Percentiles rank a stretch among this genome's conserved stretches.
phyloP scores from a whole-genome alignment of 1,140 invertebrate species.

The Drosophila takahashii region DNA sequence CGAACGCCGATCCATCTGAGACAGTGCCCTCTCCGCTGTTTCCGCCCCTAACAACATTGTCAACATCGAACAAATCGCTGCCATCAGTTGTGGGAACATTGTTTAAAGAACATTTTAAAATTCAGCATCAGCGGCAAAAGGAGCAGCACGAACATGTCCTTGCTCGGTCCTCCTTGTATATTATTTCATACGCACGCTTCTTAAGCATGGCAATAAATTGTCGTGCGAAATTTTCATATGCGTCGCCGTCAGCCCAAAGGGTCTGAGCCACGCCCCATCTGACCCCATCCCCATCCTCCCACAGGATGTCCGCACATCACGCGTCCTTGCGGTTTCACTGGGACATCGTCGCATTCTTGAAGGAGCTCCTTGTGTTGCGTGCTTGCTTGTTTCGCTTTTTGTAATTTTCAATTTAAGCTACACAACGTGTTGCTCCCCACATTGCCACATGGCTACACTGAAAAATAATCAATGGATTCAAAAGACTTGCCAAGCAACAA shows the following conservation, averaged over 20 bases:
- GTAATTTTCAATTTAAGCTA: conserved; percentile 80
- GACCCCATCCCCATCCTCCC: conserved; percentile 4
- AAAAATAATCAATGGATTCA: background rate
- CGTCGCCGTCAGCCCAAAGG: conserved; percentile 45
- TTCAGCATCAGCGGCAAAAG: conserved; percentile 60
- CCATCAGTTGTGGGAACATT: conserved; percentile 71
- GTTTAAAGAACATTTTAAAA: conserved; percentile 81
- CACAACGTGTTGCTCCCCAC: conserved; percentile 78
- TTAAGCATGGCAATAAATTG: conserved; percentile 80
- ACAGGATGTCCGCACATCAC: conserved; percentile 48
- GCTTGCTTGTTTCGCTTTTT: conserved; percentile 55
- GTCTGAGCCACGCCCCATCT: conserved; percentile 44
- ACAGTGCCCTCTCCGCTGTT: background rate
- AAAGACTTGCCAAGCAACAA: background rate
- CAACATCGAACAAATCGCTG: conserved; percentile 71
- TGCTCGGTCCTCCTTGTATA: conserved; percentile 48
- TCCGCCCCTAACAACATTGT: conserved; percentile 43
- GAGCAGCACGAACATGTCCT: conserved; percentile 32
- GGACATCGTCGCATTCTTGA: conserved; percentile 58
- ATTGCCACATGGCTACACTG: conserved; percentile 19
- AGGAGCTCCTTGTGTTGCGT: conserved; percentile 41
- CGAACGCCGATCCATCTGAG: background rate
- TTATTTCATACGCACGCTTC: conserved; percentile 80
- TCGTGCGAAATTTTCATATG: conserved; percentile 76
- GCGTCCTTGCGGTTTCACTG: conserved; percentile 59